Percentiles rank a stretch among this genome's conserved stretches.
These are phyloP conservation scores for Hylaeus anthracinus DNA, from an alignment of 1,140 invertebrate species.

Conservation along the genomic window DNA sequence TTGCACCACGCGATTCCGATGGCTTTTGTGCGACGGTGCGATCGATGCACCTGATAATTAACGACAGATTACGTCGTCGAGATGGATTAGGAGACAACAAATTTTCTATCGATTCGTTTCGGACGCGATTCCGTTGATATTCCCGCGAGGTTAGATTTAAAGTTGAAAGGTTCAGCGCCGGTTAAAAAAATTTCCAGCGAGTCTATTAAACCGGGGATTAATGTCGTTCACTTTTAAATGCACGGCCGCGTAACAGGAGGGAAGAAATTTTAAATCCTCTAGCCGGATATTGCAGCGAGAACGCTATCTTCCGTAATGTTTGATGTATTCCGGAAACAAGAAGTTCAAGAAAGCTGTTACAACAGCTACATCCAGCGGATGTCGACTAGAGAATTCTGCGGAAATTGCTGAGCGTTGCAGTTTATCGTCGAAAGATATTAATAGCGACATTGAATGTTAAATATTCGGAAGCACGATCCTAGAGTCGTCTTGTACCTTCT, in stretches of 20 bases:
- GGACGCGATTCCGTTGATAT: slow-evolving; percentile 1
- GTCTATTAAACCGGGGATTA: slow-evolving; percentile 1
- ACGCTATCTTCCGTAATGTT: slow-evolving; percentile 7
- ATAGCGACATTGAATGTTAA: neutral
- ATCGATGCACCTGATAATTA: neutral
- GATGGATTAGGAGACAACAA: too few species aligned
- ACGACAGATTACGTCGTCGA: neutral
- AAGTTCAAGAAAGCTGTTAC: neutral
- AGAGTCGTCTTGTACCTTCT: too few species aligned
- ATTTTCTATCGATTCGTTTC: too few species aligned
- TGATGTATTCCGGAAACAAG: slow-evolving; percentile 20
- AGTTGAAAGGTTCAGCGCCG: neutral
- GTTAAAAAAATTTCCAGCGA: too few species aligned
- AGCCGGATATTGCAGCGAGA: slow-evolving; percentile 14
- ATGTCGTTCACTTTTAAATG: slow-evolving; percentile 29
- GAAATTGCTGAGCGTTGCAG: neutral
- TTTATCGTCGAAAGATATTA: neutral
- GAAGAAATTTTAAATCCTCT: slow-evolving; percentile 31
- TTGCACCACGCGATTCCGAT: neutral
- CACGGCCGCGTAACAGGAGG: slow-evolving; percentile 19
- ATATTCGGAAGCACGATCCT: too few species aligned
- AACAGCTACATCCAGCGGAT: neutral
- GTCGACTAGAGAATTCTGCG: neutral
- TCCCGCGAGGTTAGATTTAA: slow-evolving; percentile 5
- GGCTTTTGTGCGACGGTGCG: neutral